phyloP scores from a whole-genome alignment of 2,888 invertebrate genomes.

The Petrolisthes cinctipes region DNA sequence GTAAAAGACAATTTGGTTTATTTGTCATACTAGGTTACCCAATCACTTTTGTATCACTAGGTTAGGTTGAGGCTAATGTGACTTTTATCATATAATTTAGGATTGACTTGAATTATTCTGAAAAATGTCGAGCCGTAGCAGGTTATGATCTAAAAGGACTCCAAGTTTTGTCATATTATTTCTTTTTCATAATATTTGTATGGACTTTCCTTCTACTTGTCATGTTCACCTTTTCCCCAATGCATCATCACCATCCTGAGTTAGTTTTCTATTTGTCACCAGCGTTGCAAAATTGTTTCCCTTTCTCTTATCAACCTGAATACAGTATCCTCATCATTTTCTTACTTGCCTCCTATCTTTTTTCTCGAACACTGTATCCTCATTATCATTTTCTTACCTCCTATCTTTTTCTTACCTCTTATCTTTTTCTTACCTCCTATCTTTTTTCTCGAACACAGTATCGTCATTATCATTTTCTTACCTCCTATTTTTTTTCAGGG shows the following conservation, averaged over 20 bases:
- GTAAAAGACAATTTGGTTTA: too few relatives aligned
- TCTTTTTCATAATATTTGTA: too few relatives aligned
- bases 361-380: background rate
- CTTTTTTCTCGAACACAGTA: too few relatives aligned
- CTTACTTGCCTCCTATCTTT: background rate
- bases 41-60: too few relatives aligned
- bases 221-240: background rate
- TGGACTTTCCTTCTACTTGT: background rate
- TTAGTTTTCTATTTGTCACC: background rate
- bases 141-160: too few relatives aligned
- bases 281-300: background rate
- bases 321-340: background rate
- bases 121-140: too few relatives aligned
- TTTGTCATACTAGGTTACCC: too few relatives aligned
- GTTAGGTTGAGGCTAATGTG: too few relatives aligned
- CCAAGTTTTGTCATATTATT: too few relatives aligned
- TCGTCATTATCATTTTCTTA: background rate
- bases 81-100: too few relatives aligned
- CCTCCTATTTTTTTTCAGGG: background rate
- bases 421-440: background rate
- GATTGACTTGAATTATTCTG: too few relatives aligned
- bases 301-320: background rate
- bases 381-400: background rate
- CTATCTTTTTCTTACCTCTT: background rate
- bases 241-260: background rate